These are phyloP conservation scores for Rhodophaea formosa DNA, from an alignment of 2,888 invertebrate species.

Conservation along the genomic window DNA sequence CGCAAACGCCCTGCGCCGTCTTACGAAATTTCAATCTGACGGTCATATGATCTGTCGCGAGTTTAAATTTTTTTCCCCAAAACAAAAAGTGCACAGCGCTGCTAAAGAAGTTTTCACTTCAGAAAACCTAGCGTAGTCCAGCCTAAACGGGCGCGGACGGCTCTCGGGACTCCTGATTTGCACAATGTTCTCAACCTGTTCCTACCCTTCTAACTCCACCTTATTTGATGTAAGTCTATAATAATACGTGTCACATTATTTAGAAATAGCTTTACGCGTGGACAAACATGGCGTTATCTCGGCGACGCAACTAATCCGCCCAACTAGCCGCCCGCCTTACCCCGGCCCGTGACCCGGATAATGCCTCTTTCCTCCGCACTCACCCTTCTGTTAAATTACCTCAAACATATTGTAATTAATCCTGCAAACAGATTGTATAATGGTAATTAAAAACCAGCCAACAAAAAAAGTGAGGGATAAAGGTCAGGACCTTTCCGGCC, in stretches of 20 bases:
- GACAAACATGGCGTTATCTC: background rate
- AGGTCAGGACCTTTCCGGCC: slow-evolving; percentile 23
- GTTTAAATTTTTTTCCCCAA: no score
- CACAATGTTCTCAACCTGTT: background rate
- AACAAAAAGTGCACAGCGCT: no score
- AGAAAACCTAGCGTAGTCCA: no score
- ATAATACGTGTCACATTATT: background rate
- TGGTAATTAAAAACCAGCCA: background rate
- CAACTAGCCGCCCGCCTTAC: background rate
- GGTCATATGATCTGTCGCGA: no score
- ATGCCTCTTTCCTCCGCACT: background rate
- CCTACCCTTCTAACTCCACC: background rate
- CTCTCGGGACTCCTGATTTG: background rate
- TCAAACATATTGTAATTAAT: background rate
- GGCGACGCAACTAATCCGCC: background rate
- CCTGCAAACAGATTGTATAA: background rate
- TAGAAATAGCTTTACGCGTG: no score
- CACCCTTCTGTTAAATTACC: background rate
- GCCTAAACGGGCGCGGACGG: no score
- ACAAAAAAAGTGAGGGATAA: slow-evolving; percentile 21
- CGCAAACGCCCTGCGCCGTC: no score
- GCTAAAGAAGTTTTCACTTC: no score
- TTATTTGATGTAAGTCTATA: background rate
- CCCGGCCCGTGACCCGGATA: background rate
- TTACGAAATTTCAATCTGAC: no score